These are phyloP conservation scores for Drosophila pachea DNA, from an alignment of 1,140 invertebrate species.

Conservation along the genomic window DNA sequence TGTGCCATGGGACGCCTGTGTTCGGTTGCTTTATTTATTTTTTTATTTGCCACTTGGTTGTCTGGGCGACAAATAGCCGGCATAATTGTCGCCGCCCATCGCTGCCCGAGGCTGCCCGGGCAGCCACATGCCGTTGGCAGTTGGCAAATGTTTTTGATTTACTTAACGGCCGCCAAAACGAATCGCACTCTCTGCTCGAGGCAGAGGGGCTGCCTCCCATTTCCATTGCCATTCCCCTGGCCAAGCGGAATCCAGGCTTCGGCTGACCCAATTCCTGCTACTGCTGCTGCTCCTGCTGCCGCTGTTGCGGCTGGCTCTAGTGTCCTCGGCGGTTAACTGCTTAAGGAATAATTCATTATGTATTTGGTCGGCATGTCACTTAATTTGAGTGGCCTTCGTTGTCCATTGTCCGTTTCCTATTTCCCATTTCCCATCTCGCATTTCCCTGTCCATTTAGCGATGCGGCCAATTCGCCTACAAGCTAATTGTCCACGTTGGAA, in stretches of 20 bases:
- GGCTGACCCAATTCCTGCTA: constrained; percentile 52
- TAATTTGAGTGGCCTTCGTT: constrained; percentile 62
- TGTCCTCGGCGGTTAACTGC: constrained; percentile 62
- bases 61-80: constrained; percentile 59
- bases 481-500: constrained; percentile 61
- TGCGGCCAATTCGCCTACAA: constrained; percentile 62
- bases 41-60: constrained; percentile 21
- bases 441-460: constrained; percentile 18
- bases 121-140: constrained; percentile 42
- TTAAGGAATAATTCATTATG: constrained; percentile 76
- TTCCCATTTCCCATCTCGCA: constrained; percentile 10
- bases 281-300: not conserved
- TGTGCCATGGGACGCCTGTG: constrained; percentile 11
- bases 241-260: not conserved
- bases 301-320: constrained; percentile 4
- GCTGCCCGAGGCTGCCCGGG: not conserved
- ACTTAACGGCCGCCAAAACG: constrained; percentile 28
- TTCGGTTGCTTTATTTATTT: not conserved
- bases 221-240: not conserved
- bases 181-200: constrained; percentile 2
- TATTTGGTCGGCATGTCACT: constrained; percentile 68
- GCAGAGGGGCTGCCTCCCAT: not conserved
- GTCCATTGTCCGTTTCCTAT: not conserved
- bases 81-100: constrained; percentile 50
- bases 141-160: constrained; percentile 52